These are phyloP conservation scores for Anniella stebbinsi DNA, from an alignment of 2,797 vertebrate genomes.

Conservation along the genomic window DNA sequence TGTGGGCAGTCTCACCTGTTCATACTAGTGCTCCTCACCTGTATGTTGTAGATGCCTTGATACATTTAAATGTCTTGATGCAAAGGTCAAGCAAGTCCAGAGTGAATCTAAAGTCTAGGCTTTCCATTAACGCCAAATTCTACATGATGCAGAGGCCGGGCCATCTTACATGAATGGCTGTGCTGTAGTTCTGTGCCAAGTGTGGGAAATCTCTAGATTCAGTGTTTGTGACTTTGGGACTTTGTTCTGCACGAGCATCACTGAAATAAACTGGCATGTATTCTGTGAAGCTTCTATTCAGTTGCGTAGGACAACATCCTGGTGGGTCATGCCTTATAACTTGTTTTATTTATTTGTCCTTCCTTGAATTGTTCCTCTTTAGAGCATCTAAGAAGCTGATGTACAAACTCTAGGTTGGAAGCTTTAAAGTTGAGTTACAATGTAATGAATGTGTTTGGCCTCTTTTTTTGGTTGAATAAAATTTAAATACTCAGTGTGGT, in stretches of 20 bases:
- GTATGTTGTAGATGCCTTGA: neutral
- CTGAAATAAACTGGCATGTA: neutral
- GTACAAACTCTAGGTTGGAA: no score
- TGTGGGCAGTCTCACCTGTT: fast-evolving
- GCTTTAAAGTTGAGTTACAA: neutral
- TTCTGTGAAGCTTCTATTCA: neutral
- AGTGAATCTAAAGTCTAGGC: neutral
- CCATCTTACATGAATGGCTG: neutral
- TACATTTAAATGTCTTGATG: neutral
- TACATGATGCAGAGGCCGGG: fast-evolving
- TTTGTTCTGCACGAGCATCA: neutral
- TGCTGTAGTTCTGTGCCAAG: neutral
- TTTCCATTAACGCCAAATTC: conserved; percentile 7
- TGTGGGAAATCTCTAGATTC: neutral
- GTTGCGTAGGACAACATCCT: neutral
- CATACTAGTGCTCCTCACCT: neutral
- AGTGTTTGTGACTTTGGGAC: neutral
- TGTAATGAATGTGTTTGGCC: neutral
- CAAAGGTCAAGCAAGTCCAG: neutral
- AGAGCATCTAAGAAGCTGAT: neutral
- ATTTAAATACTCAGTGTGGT: neutral
- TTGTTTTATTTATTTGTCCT: neutral
- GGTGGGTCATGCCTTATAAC: neutral
- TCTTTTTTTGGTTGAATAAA: conserved; percentile 11
- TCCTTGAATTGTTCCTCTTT: neutral